Evolutionary conservation across 1,140 invertebrate genomes (phyloP).

Genomic region (Bradynema listronoti): DNA sequence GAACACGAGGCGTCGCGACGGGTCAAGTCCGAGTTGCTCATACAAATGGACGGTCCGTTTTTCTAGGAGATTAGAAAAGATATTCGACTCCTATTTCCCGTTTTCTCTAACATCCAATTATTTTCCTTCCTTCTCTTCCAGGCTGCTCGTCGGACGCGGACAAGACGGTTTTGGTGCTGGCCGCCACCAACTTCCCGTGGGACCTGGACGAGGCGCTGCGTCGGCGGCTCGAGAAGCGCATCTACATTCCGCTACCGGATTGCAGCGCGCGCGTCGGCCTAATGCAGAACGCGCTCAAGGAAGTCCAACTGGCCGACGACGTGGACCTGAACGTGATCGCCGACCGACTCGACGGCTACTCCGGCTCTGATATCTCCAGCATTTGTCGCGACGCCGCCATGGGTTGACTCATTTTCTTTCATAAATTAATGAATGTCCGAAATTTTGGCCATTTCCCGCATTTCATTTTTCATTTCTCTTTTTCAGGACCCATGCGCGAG

Average conservation of each 20-base stretch:
- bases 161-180: slow-evolving; percentile 93
- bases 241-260: slow-evolving; percentile 96
- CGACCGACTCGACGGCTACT: slow-evolving; percentile 46
- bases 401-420: neutral
- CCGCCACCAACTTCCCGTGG: slow-evolving; percentile 99
- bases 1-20: slow-evolving; percentile 95
- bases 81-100: neutral
- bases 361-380: slow-evolving; percentile 45
- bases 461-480: neutral
- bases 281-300: slow-evolving; percentile 26
- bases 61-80: slow-evolving; percentile 6
- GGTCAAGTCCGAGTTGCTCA: slow-evolving; percentile 93
- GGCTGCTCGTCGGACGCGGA: slow-evolving; percentile 40
- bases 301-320: slow-evolving; percentile 44
- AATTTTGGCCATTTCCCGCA: neutral
- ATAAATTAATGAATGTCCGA: neutral
- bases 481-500: slow-evolving; percentile 30
- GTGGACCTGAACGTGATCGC: slow-evolving; percentile 38
- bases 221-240: slow-evolving; percentile 88
- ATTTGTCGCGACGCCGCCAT: slow-evolving; percentile 47
- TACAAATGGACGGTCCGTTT: slow-evolving; percentile 99
- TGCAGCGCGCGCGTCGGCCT: slow-evolving; percentile 28
- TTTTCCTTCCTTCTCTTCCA: slow-evolving; percentile 20
- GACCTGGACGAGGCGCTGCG: slow-evolving; percentile 92
- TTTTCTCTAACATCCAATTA: neutral